Base-by-base conservation (phyloP, 1,140 invertebrate species). In the Cotesia vestalis region DNA sequence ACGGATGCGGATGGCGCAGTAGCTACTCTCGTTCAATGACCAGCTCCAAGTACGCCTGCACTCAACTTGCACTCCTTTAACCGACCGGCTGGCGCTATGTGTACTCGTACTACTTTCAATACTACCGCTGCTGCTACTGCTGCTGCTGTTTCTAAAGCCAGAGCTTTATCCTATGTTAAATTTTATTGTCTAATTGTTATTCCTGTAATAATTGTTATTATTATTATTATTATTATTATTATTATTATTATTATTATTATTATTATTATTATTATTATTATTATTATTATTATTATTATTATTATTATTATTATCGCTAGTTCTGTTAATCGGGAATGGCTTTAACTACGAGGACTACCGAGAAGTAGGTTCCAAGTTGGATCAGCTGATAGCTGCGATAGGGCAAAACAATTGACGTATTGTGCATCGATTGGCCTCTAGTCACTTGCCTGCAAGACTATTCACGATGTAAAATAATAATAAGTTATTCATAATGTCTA, bases 1-100 rank as follows among this genome's bases (percentile, higher is more conserved):
- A 35, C 66, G 52, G 55, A 64, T 72, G 70, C 53, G 63, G 64
- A 72, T 72, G 64, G 64, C 71, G 71, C 64, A 72, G 71, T 72
- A 64, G 69, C 51, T 46, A 62, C 66, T 51, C 6, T 68, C 71
- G 71, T 72, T 72, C 71, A 72, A 67, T 72, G 71, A 72, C 71
- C 71, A 72, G 64, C 27, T 14, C 68, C 52, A 38, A 52, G 53
- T 55, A 27, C 67, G 66, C 71, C 64, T 57, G 71, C 66, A 72
- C 71, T 72, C 71, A 57, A 72, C 71, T 64, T 72, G 71, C 71
- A 72, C 71, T 72, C 66, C 63, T 72, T 72, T 59, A 27, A 27
- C 55, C 66, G 40, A 20, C 55, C 66, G 40, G 51, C 17, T 53
- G 17, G 46, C 40, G 40, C 27, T 34, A 27, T 3, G 11, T n/a